Percentiles rank a stretch among this genome's conserved stretches.
phyloP scores from a whole-genome alignment of 2,797 vertebrate species.

The Borostomias antarcticus region DNA sequence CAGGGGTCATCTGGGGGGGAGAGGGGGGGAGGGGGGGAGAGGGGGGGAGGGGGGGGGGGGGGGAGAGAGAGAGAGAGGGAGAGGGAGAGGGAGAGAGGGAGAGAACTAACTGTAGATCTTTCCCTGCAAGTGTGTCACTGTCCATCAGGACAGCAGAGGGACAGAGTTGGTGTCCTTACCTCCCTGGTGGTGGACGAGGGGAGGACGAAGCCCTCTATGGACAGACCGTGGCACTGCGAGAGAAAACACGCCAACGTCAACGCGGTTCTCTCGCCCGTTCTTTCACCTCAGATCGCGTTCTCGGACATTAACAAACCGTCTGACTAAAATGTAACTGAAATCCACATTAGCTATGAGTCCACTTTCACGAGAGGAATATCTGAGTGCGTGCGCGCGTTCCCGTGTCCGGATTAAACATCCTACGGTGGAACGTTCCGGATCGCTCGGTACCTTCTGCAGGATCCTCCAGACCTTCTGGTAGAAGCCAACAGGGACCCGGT shows the following conservation, averaged over 20 bases:
- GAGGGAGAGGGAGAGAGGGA: neutral
- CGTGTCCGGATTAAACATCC: too few species aligned
- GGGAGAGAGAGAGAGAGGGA: neutral
- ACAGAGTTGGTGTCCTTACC: conserved; percentile 69
- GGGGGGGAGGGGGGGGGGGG: neutral
- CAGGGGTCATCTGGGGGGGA: conserved; percentile 90
- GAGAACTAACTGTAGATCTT: neutral
- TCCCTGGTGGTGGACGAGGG: conserved; percentile 93
- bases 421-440: too few species aligned
- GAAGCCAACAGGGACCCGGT: conserved; percentile 93
- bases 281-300: too few species aligned
- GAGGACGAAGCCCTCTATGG: conserved; percentile 92
- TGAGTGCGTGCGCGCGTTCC: too few species aligned
- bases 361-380: too few species aligned
- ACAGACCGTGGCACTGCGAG: conserved; percentile 92
- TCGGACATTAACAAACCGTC: too few species aligned
- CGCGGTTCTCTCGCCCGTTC: too few species aligned
- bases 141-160: neutral
- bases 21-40: neutral
- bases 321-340: too few species aligned
- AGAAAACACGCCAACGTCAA: neutral
- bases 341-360: too few species aligned
- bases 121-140: neutral
- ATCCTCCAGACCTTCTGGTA: conserved; percentile 97
- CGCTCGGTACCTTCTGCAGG: conserved; percentile 93